phyloP scores from a whole-genome alignment of 2,888 invertebrate genomes.

The Synanthedon myopaeformis region DNA sequence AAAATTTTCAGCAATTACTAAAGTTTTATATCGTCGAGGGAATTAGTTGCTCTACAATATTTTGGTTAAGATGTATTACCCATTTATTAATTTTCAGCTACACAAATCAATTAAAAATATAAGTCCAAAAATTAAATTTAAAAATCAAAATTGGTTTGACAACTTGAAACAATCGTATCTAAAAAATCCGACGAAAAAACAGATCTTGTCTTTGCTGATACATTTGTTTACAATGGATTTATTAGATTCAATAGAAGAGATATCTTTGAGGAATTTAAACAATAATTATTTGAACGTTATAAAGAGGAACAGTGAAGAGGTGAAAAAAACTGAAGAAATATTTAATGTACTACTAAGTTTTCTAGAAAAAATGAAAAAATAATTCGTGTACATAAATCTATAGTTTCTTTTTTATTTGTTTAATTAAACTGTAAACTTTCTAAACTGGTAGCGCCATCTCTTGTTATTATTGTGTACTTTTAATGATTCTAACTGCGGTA shows the following conservation, averaged over 20 bases:
- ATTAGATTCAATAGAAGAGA: constrained; percentile 30
- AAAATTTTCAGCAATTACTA: too few relatives aligned
- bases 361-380: constrained; percentile 20
- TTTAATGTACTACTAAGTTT: constrained; percentile 24
- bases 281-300: constrained; percentile 20
- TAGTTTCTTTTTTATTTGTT: neutral
- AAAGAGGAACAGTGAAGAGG: constrained; percentile 16
- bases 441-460: too few relatives aligned
- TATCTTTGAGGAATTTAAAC: constrained; percentile 21
- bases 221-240: constrained; percentile 32
- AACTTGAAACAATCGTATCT: constrained; percentile 37
- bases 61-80: too few relatives aligned
- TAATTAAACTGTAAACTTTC: too few relatives aligned
- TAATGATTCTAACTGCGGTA: too few relatives aligned
- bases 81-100: constrained; percentile 27
- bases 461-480: too few relatives aligned
- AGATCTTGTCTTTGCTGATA: constrained; percentile 25
- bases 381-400: neutral
- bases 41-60: too few relatives aligned
- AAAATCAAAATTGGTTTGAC: constrained; percentile 32
- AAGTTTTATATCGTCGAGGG: too few relatives aligned
- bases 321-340: constrained; percentile 22
- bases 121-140: constrained; percentile 28
- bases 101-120: constrained; percentile 39
- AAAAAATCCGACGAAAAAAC: constrained; percentile 12